A percentile compares a stretch with the other conserved stretches of the same genome.
These are phyloP conservation scores for Keiferia lycopersicella DNA, from an alignment of 2,888 invertebrate species.

Conservation along the genomic window DNA sequence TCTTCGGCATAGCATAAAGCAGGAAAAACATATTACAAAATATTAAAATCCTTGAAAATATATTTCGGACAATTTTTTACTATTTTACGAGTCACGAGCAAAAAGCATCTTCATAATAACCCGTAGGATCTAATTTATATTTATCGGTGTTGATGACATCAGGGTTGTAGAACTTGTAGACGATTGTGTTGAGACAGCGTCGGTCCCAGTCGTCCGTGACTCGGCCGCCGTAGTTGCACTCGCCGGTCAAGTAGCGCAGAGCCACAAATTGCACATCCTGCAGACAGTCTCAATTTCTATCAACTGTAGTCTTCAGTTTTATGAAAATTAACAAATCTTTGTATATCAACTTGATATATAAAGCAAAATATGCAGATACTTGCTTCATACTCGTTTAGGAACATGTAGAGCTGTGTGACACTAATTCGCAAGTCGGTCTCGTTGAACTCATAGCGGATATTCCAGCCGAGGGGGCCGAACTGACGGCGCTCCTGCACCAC, in stretches of 20 bases:
- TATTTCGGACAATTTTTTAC: no score
- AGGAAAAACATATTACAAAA: no score
- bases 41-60: no score
- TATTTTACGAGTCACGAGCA: no score
- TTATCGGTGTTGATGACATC: slow-evolving; percentile 83
- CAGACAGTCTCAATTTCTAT: background rate
- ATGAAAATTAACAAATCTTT: no score
- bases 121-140: slow-evolving; percentile 85
- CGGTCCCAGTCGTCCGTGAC: slow-evolving; percentile 98
- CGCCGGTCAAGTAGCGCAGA: slow-evolving; percentile 93
- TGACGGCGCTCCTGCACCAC: slow-evolving; percentile 94
- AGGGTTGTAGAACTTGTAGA: slow-evolving; percentile 89
- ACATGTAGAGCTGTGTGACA: slow-evolving; percentile 93
- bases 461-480: slow-evolving; percentile 97
- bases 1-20: background rate
- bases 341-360: no score
- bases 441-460: slow-evolving; percentile 97
- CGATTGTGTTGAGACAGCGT: slow-evolving; percentile 90
- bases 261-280: slow-evolving; percentile 92
- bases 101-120: slow-evolving; percentile 48
- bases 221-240: slow-evolving; percentile 97
- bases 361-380: slow-evolving; percentile 36
- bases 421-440: slow-evolving; percentile 96
- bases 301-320: background rate
- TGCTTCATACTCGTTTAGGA: slow-evolving; percentile 89